These are phyloP conservation scores for Thermophis baileyi DNA, from an alignment of 2,113 vertebrate species.

Conservation along the genomic window DNA sequence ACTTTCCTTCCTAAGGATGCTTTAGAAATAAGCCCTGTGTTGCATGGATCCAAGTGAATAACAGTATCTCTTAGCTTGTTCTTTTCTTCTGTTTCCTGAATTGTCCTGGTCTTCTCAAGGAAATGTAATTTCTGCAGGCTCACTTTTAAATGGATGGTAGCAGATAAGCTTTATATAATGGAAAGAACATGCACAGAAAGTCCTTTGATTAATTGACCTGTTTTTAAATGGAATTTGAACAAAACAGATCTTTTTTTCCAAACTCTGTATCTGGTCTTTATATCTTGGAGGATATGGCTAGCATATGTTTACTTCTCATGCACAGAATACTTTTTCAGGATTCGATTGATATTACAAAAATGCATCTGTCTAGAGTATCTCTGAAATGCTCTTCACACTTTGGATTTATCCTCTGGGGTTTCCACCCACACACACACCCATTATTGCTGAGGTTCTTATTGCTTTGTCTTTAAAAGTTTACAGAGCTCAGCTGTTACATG, in stretches of 20 bases:
- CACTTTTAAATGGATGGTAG: not conserved
- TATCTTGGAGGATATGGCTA: not conserved
- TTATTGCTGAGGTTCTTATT: not conserved
- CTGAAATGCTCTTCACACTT: not conserved
- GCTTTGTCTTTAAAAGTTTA: not conserved
- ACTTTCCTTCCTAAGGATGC: not conserved
- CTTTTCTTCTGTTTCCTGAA: not conserved
- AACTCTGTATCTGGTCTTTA: accelerated
- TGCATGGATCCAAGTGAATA: not conserved
- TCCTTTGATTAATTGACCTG: not conserved
- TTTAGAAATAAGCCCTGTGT: not conserved
- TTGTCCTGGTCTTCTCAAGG: not conserved
- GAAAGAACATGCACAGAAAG: not conserved
- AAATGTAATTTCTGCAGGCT: not conserved
- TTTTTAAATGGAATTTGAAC: slow-evolving; percentile 12
- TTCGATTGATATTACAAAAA: slow-evolving; percentile 10
- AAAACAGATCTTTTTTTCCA: not conserved
- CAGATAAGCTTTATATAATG: not conserved
- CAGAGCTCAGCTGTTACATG: not conserved
- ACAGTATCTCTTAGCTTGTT: not conserved
- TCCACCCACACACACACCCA: too few relatives aligned
- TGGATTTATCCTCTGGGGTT: not conserved
- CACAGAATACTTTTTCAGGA: slow-evolving; percentile 21
- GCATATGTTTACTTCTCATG: slow-evolving; percentile 4
- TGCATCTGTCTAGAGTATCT: not conserved